Conservation (phyloP, 1,140 invertebrate species). For the Amyelois transitella region DNA sequence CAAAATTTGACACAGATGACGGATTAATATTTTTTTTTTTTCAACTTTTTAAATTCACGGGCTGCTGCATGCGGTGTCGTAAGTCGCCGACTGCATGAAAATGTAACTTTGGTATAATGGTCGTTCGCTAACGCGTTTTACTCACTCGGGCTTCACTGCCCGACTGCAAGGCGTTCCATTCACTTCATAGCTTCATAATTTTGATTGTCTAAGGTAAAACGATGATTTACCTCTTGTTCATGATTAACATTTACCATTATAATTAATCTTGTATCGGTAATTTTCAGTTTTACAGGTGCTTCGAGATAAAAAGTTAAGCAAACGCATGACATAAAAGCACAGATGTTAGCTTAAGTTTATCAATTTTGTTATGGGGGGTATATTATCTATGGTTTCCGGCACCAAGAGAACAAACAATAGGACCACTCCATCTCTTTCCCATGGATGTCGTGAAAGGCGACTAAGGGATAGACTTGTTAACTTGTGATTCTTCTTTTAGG, state of each 20-base stretch:
- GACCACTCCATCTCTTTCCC: no score
- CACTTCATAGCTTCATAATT: constrained; percentile 2
- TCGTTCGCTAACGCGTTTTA: background rate
- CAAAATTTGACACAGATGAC: background rate
- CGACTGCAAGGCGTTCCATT: constrained; percentile 1
- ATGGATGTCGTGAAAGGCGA: no score
- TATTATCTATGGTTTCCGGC: no score
- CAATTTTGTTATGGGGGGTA: no score
- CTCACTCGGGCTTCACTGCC: background rate
- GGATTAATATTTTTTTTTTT: background rate
- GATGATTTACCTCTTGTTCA: background rate
- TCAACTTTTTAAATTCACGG: background rate
- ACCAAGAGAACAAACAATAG: no score
- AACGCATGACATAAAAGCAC: no score
- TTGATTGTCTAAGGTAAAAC: constrained; percentile 2
- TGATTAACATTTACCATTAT: background rate
- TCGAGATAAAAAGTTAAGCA: no score
- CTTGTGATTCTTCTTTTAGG: no score
- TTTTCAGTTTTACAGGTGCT: no score
- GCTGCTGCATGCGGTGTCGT: background rate
- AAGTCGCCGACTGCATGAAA: background rate
- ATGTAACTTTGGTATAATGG: background rate
- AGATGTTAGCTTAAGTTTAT: no score
- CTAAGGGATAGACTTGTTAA: no score
- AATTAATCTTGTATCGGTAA: no score